Evolutionary conservation across 92 coral and sea anemone species (phyloP), one percentile per base, ranked within the genome.

Genomic region (Pocillopora meandrina): DNA sequence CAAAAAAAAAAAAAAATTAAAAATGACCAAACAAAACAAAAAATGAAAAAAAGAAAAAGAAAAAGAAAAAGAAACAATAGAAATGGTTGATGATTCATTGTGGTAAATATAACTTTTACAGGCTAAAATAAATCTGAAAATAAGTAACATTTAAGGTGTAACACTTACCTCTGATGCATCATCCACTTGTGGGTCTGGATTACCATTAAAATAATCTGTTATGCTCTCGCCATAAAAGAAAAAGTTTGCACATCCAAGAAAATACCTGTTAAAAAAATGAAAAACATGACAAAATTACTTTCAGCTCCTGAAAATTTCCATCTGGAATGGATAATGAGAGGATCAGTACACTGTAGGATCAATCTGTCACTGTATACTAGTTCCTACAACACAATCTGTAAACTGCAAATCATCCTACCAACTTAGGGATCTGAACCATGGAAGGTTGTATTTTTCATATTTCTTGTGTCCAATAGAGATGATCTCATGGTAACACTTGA

Each of bases 191-290:
- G 89, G 86, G 60, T 65, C 75, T 56, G 88, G 88, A 61, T 91
- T 91, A 0, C 98, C 98, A 82, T 91, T 95, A 82, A 96, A 90
- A 77, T 90, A 96, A 33, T 96, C 98, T 42, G 96, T 89, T 76
- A 96, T 93, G 77, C 98, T 96, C 86, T 96, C 98, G 7, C 98
- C 98, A 88, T 96, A 96, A 84, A 96, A 96, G 90, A 96, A 96
- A 83, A 94, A 94, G 88, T 96, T 96, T 33, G 96, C 87, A 89
- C 98, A 92, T 58, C 91, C 90, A 84, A 96, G 95, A 68, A 96
- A 96, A 84, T 96, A 96, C 98, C 98, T 95, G 78, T 23, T 85
- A 34, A 68, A 26, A 62, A 55, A 23, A 42, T 34, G 33, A 21
- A 33, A 15, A 21, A 5, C n/a, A 65, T 26, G 31, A 26, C 31